phyloP scores from a whole-genome alignment of 2,797 vertebrate genomes.

The Halcyon smyrnensis region DNA sequence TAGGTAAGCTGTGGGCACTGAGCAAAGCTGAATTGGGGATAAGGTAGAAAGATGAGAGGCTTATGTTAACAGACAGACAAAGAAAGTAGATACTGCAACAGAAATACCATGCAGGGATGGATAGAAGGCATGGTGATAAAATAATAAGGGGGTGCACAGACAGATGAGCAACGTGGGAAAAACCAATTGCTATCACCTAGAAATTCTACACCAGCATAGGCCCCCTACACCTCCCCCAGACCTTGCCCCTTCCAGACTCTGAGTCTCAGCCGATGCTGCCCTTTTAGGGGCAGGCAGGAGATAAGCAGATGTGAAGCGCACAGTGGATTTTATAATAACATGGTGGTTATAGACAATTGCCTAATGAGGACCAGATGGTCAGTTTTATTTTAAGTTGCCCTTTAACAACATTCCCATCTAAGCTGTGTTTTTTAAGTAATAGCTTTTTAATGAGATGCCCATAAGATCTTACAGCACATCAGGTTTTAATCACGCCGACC shows the following conservation, averaged over 20 bases:
- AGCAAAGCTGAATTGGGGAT: neutral
- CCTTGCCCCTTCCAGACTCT: neutral
- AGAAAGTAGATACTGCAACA: neutral
- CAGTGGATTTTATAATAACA: constrained; percentile 72
- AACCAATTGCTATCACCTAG: neutral
- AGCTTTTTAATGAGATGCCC: constrained; percentile 70
- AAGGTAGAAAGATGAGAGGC: neutral
- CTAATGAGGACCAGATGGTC: constrained; percentile 75
- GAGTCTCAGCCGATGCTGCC: neutral
- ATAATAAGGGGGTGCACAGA: neutral
- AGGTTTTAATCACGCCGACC: constrained; percentile 42
- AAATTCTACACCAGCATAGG: neutral
- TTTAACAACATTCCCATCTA: constrained; percentile 70
- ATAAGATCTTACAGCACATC: constrained; percentile 58
- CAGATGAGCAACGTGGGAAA: neutral
- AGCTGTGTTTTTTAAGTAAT: constrained; percentile 69
- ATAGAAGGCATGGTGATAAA: neutral
- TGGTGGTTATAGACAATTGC: constrained; percentile 72
- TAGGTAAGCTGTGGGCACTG: neutral
- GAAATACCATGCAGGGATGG: neutral
- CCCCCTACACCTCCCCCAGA: neutral
- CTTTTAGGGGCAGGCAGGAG: constrained; percentile 63
- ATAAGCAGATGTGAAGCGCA: constrained; percentile 71
- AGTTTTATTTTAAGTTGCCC: constrained; percentile 73
- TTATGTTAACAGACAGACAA: neutral